phyloP scores from a whole-genome alignment of 2,888 invertebrate species.

The Synergus gifuensis region DNA sequence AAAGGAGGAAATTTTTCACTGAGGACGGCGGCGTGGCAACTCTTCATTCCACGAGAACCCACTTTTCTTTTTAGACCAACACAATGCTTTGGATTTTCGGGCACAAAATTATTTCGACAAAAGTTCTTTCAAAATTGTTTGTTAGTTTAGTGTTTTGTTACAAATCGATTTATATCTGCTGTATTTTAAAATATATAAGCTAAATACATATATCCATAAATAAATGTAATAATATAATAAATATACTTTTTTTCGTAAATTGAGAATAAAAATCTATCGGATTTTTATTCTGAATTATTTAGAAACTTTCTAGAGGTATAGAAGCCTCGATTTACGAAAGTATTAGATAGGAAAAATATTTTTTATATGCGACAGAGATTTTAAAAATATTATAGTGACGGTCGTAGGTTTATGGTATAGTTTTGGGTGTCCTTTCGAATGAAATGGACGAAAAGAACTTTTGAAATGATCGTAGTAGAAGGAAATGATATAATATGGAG shows the following conservation, averaged over 20 bases:
- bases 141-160: too few species aligned
- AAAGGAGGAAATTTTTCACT: slow-evolving; percentile 26
- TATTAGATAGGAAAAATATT: background rate
- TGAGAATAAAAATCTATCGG: background rate
- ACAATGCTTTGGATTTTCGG: background rate
- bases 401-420: slow-evolving; percentile 4
- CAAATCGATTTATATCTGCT: too few species aligned
- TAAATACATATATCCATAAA: too few species aligned
- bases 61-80: background rate
- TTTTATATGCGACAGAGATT: background rate
- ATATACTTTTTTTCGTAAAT: background rate
- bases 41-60: background rate
- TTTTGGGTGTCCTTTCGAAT: slow-evolving; percentile 14
- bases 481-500: slow-evolving; percentile 18
- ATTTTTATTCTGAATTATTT: too few species aligned
- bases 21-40: background rate
- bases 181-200: too few species aligned
- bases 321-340: background rate
- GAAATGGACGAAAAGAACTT: slow-evolving; percentile 17
- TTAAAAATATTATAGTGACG: background rate
- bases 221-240: too few species aligned
- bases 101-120: too few species aligned
- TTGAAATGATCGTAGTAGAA: slow-evolving; percentile 20
- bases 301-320: background rate
- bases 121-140: too few species aligned